Base-by-base conservation (phyloP, 2,888 invertebrate species). In the Vesta saturnalis region DNA sequence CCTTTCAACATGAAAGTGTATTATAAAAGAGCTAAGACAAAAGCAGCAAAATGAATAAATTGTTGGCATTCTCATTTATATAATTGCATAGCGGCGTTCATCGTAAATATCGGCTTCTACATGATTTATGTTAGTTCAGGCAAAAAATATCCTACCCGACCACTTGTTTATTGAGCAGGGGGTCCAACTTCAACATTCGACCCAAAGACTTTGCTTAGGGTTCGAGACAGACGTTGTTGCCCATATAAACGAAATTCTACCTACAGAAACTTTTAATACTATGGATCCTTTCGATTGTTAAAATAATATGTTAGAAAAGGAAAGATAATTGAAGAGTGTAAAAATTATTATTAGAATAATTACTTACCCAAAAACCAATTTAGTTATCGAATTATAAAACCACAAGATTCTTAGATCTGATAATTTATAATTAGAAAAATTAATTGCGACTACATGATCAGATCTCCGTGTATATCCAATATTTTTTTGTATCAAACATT, bases 151-250 rank as follows among this genome's bases (percentile, higher is more conserved):
- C 60, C 66, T 60, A 69, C 67, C 64, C 62, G 68, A 65, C 73
- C 74, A 74, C 73, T 76, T 73, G 73, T 72, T 76, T 72, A 72
- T 72, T 71, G 71, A 66, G 59, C 60, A 70, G 69, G 69, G 68
- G 67, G 67, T 56, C 72, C 71, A 69, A 72, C 66, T n/a, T n/a
- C n/a, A n/a, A n/a, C n/a, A 72, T 73, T 72, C 71, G 69, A 67
- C 66, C 67, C 61, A 62, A 61, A 52, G 59, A 72, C 39, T 39
- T 39, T n/a, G 8, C 56, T 70, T 71, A 72, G 67, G 62, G 35
- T 43, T 57, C 23, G 52, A 57, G 30, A 61, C 56, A 16, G 49
- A 12, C 46, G 43, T 43, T 35, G n/a, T n/a, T n/a, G 23, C 47
- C 39, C 54, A 58, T 23, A 23, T 58, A 57, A 62, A 62, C 52